Conservation (phyloP, 2,113 vertebrate genomes). For the Mobula birostris region DNA sequence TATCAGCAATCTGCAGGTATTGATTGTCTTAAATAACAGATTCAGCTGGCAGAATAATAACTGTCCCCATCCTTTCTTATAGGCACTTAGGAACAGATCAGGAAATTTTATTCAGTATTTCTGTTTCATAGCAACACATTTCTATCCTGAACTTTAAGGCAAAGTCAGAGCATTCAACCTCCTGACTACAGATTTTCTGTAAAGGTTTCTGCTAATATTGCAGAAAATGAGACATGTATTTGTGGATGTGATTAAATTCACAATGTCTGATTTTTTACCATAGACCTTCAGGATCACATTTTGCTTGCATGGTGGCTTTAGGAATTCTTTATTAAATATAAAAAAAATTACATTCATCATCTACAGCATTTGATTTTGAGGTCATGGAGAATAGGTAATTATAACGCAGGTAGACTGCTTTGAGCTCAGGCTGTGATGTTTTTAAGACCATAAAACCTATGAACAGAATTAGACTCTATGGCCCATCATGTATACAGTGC, state of each 20-base stretch:
- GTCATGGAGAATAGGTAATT: neutral
- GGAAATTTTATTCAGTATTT: neutral
- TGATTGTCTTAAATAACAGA: neutral
- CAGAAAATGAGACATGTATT: neutral
- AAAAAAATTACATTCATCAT: neutral
- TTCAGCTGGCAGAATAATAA: slow-evolving; percentile 13
- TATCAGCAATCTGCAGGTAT: neutral
- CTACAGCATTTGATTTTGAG: neutral
- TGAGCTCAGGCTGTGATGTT: neutral
- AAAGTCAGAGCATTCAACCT: neutral
- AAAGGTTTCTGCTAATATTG: neutral
- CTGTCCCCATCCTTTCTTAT: neutral
- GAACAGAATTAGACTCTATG: too few species aligned
- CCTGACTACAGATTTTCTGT: neutral
- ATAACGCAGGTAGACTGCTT: neutral
- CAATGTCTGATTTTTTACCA: neutral
- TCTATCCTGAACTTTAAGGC: neutral
- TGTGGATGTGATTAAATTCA: neutral
- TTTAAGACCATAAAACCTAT: too few species aligned
- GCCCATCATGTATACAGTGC: too few species aligned
- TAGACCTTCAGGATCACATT: neutral
- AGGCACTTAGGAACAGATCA: neutral
- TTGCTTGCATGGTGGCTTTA: neutral
- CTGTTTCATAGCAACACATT: slow-evolving; percentile 24
- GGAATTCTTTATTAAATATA: neutral